Percentiles rank a stretch among this genome's conserved stretches.
Conservation (phyloP, 2,113 vertebrate species). For the Nycticebus coucang region DNA sequence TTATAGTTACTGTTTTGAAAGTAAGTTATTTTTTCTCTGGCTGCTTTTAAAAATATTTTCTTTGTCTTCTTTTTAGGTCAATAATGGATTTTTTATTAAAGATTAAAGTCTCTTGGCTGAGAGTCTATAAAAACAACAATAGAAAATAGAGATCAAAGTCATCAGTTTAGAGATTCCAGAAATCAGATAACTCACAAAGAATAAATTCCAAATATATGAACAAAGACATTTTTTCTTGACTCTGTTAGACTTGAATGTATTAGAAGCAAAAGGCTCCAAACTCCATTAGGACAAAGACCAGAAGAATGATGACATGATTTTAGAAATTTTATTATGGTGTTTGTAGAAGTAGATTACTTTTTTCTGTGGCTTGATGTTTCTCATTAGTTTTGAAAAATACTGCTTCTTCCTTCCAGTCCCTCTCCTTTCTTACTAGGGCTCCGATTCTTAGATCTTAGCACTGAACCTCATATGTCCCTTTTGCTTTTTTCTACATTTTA, state of each 20-base stretch:
- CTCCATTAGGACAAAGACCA: neutral
- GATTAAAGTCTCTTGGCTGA: neutral
- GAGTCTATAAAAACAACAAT: too few species aligned
- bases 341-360: neutral
- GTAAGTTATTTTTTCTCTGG: neutral
- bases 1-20: neutral
- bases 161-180: conserved; percentile 9
- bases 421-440: neutral
- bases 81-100: conserved; percentile 14
- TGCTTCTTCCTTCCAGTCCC: neutral
- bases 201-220: neutral
- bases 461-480: neutral
- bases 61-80: neutral
- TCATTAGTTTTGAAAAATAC: neutral
- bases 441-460: neutral
- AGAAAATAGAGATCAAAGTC: neutral
- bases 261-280: neutral
- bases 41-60: neutral
- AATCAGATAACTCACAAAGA: neutral
- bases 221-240: neutral
- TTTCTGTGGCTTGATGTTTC: neutral
- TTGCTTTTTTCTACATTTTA: neutral
- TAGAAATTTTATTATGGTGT: neutral
- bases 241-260: neutral
- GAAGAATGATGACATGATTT: neutral